Percentiles rank a stretch among this genome's conserved stretches.
Evolutionary conservation across 1,140 invertebrate species (phyloP).

Genomic region (Campodea augens): DNA sequence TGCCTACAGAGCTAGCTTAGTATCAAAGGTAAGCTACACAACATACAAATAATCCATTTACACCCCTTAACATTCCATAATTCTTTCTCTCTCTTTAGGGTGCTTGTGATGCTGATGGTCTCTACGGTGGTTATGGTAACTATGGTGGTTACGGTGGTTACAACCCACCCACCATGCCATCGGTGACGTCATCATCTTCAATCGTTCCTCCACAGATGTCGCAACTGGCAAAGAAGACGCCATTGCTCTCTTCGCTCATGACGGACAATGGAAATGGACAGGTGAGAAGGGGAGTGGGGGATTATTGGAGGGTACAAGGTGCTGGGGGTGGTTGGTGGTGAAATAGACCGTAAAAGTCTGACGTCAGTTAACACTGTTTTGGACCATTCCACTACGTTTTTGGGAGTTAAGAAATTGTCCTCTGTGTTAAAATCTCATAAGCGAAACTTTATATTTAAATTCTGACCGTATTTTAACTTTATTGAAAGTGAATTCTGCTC

Average conservation of each 20-base stretch:
- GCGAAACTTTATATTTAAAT: no score
- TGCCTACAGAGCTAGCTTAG: constrained; percentile 75
- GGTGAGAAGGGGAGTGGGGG: no score
- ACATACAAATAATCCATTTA: background rate
- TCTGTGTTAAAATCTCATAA: no score
- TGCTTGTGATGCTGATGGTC: constrained; percentile 26
- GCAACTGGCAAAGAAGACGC: constrained; percentile 21
- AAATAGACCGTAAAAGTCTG: no score
- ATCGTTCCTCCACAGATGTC: constrained; percentile 18
- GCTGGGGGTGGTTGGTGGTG: no score
- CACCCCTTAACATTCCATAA: background rate
- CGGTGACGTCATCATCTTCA: constrained; percentile 15
- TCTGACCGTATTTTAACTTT: no score
- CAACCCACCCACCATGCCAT: constrained; percentile 31
- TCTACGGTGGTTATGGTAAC: constrained; percentile 31
- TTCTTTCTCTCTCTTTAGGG: constrained; percentile 16
- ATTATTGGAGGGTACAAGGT: no score
- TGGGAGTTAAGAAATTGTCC: no score
- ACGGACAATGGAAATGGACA: constrained; percentile 12
- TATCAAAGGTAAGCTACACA: constrained; percentile 44
- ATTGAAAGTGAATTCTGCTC: no score
- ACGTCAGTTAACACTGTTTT: no score
- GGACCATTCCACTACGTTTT: no score
- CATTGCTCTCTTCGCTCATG: constrained; percentile 20
- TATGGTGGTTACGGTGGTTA: constrained; percentile 37